phyloP scores from a whole-genome alignment of 2,797 vertebrate genomes.

The Characodon lateralis region DNA sequence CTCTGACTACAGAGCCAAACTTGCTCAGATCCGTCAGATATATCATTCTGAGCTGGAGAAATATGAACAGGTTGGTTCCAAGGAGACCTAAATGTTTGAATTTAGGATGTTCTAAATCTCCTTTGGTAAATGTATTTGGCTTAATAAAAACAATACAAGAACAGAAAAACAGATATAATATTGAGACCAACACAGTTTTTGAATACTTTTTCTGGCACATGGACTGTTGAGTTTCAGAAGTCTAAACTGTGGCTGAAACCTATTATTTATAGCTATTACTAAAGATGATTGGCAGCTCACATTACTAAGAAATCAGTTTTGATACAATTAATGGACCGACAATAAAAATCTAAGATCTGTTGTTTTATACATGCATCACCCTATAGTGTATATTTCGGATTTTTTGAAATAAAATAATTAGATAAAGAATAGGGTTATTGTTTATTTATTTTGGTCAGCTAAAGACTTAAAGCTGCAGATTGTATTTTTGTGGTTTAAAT shows the following conservation, averaged over 20 bases:
- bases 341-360: neutral
- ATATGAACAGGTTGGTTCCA: slow-evolving; percentile 88
- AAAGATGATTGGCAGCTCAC: neutral
- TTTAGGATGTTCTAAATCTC: neutral
- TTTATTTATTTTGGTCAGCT: neutral
- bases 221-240: neutral
- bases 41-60: slow-evolving; percentile 95
- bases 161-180: neutral
- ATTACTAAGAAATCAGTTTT: neutral
- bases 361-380: neutral
- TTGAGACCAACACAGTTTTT: neutral
- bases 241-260: neutral
- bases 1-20: slow-evolving; percentile 93
- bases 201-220: neutral
- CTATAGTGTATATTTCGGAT: neutral
- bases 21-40: slow-evolving; percentile 91
- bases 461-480: neutral
- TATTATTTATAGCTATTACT: too few relatives aligned
- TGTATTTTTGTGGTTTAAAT: neutral
- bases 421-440: neutral
- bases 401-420: neutral
- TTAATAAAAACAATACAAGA: neutral
- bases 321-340: too few relatives aligned
- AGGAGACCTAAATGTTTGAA: neutral
- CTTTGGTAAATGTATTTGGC: neutral